Evolutionary conservation across 2,797 vertebrate species (phyloP), one percentile per base, ranked within the genome.

Genomic region (Hapalemur alaotrensis): DNA sequence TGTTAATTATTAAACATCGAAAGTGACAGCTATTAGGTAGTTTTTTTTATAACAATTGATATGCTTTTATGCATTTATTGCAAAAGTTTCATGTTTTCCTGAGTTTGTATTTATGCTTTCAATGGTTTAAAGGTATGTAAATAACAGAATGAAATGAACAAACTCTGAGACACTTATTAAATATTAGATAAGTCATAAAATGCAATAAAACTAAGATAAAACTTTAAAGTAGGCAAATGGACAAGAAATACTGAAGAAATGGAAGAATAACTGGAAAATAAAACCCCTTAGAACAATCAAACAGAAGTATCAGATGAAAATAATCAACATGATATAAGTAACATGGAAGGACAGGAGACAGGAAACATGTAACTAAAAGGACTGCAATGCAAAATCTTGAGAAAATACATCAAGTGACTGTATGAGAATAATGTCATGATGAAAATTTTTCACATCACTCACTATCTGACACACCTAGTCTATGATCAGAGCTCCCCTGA

Each of bases 1-100:
- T 83, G 30, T 25, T 92, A 63, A 43, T 59, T 38, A 90, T 32
- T 65, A 79, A 78, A 65, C 89, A 59, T 12, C 30, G 43, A 96
- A 57, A 83, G 65, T 46, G 20, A 87, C 14, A 89, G 15, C 14
- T 54, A 85, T 41, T 28, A 82, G 11, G 43, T 57, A 22, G n/a
- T 43, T 91, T 89, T 75, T 75, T 54, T 54, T 54, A 57, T 20
- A 57, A 84, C 1, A 91, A 23, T 3, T 72, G 43, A 54, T 52
- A 48, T 59, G 20, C 18, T 85, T 93, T 84, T 46, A 65, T 35
- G 14, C 1, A 80, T 50, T 35, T 80, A 41, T 65, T 72, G 32
- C 81, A 89, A 86, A 6, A 72, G 41, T 14, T 84, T 76, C 67
- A 8, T 70, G 11, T 76, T 91, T 93, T 54, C 41, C 22, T 52